These are phyloP conservation scores for Agelas oroides DNA, from an alignment of 37 sponge, comb jelly and placozoan genomes.

Conservation along the genomic window DNA sequence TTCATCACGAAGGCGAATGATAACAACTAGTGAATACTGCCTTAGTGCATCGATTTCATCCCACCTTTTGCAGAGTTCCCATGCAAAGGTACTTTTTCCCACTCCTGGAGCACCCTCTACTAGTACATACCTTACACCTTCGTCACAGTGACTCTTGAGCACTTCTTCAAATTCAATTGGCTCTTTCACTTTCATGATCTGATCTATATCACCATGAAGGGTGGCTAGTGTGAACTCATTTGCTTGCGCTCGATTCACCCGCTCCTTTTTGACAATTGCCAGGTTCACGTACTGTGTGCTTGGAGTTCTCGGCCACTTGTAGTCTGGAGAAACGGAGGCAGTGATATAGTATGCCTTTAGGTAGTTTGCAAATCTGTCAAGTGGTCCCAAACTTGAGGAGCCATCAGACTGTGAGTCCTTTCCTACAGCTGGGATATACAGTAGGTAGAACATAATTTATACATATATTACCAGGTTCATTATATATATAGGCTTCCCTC, in stretches of 20 bases:
- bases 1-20: not conserved
- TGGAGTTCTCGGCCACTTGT: constrained; percentile 4
- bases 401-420: no score
- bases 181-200: not conserved
- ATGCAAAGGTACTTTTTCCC: constrained; percentile 13
- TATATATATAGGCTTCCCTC: no score
- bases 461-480: no score
- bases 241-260: not conserved
- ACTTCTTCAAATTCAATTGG: not conserved
- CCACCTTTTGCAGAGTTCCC: constrained; percentile 5
- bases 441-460: not conserved
- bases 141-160: no score
- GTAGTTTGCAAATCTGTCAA: not conserved
- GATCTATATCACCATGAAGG: not conserved
- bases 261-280: not conserved
- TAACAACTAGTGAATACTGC: not conserved
- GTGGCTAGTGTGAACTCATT: not conserved
- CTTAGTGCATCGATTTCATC: not conserved
- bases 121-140: no score
- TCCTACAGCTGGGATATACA: not conserved
- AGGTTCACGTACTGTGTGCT: constrained; percentile 6
- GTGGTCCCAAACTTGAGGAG: no score
- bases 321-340: not conserved
- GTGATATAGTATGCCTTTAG: not conserved
- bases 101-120: not conserved